phyloP scores from a whole-genome alignment of 1,140 invertebrate genomes.

The Bicyclus anynana region DNA sequence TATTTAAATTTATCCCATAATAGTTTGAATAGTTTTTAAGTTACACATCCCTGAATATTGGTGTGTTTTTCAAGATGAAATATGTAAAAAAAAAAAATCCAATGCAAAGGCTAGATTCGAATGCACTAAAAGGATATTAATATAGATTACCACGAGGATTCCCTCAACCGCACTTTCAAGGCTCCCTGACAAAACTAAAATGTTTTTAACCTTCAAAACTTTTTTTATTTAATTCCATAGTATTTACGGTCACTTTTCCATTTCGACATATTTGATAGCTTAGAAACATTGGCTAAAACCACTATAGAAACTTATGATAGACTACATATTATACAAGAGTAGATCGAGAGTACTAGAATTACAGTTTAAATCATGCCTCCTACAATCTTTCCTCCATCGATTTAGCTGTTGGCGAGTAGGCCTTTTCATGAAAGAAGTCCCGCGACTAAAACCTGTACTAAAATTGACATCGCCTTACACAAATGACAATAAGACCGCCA shows the following conservation, averaged over 20 bases:
- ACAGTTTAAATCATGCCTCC: conserved; percentile 54
- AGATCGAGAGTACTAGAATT: conserved; percentile 61
- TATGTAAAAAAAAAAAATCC: no score
- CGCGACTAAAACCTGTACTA: no score
- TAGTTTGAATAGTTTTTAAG: no score
- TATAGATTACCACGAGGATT: not conserved
- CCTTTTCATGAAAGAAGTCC: no score
- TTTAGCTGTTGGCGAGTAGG: conserved; percentile 21
- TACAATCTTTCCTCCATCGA: conserved; percentile 44
- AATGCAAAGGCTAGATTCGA: not conserved
- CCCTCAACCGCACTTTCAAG: conserved; percentile 28
- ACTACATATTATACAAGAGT: conserved; percentile 65
- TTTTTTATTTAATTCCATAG: conserved; percentile 34
- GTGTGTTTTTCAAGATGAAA: no score
- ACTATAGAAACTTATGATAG: conserved; percentile 54
- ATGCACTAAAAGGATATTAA: not conserved
- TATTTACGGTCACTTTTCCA: conserved; percentile 35
- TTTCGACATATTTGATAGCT: conserved; percentile 40
- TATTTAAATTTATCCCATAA: no score
- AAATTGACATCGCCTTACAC: no score
- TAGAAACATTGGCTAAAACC: conserved; percentile 53
- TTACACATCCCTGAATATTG: no score
- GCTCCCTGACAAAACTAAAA: conserved; percentile 39
- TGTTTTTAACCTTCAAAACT: conserved; percentile 45
- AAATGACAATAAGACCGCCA: no score